Conservation (phyloP, 1,140 invertebrate species). For the Latrodectus geometricus region DNA sequence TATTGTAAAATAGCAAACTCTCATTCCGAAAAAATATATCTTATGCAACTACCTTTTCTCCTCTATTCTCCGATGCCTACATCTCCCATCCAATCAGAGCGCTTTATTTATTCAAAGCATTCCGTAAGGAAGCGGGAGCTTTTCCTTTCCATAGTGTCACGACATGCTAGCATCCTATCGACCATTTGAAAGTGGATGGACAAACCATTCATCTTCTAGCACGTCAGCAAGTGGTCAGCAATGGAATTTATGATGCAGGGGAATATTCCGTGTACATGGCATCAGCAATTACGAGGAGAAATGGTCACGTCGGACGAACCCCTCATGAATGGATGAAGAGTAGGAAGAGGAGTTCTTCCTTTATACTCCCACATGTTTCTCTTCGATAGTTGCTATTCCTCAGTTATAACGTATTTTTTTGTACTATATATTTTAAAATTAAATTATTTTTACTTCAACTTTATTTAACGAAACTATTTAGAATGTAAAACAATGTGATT, state of each 20-base stretch:
- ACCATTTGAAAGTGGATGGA: background rate
- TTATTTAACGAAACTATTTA: too few relatives aligned
- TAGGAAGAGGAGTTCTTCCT: background rate
- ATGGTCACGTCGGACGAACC: background rate
- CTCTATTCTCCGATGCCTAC: too few relatives aligned
- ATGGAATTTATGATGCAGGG: background rate
- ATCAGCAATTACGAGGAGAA: background rate
- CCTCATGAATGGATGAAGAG: background rate
- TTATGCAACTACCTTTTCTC: too few relatives aligned
- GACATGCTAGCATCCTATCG: background rate
- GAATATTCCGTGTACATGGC: background rate
- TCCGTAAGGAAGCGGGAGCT: background rate
- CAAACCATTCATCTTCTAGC: background rate
- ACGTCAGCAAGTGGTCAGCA: background rate
- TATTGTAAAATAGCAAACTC: too few relatives aligned
- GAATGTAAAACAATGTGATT: too few relatives aligned
- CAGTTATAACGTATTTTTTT: too few relatives aligned
- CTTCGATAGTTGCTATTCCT: too few relatives aligned
- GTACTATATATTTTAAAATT: too few relatives aligned
- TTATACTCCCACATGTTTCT: too few relatives aligned
- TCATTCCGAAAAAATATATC: too few relatives aligned
- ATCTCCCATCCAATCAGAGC: background rate
- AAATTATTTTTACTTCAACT: too few relatives aligned
- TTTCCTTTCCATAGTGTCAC: background rate
- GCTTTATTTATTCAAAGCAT: background rate